phyloP scores from a whole-genome alignment of 2,797 vertebrate species.

The Pantherophis vulpinus region DNA sequence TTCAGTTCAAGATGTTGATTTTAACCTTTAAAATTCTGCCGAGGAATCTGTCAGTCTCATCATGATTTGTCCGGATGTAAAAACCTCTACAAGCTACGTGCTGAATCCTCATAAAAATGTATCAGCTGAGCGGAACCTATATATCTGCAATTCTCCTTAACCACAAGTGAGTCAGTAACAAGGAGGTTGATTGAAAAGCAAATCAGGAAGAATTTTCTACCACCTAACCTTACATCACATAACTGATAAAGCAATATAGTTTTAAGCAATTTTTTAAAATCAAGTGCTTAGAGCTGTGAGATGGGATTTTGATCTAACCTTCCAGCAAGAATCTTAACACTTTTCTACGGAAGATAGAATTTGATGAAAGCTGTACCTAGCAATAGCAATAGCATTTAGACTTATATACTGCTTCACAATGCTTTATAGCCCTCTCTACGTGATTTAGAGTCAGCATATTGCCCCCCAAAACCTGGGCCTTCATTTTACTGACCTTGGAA shows the following conservation, averaged over 20 bases:
- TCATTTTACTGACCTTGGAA: background rate
- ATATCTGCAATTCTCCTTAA: background rate
- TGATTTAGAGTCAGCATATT: background rate
- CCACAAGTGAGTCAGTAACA: background rate
- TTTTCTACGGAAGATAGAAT: background rate
- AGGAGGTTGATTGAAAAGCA: background rate
- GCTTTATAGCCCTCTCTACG: background rate
- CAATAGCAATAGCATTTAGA: background rate
- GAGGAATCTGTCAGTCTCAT: background rate
- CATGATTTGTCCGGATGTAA: background rate
- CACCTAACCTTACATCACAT: background rate
- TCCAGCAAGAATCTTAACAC: background rate
- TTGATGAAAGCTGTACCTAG: background rate
- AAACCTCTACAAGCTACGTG: background rate
- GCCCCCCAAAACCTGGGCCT: background rate
- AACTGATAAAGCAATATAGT: background rate
- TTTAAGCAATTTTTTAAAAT: background rate
- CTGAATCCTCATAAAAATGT: background rate
- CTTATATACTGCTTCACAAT: background rate
- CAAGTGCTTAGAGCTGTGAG: background rate
- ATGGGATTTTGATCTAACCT: background rate
- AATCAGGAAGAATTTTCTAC: background rate
- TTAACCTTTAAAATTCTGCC: background rate
- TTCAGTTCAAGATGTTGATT: background rate
- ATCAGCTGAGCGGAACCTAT: background rate